phyloP scores from a whole-genome alignment of 2,797 vertebrate genomes.

The Myotis daubentonii region DNA sequence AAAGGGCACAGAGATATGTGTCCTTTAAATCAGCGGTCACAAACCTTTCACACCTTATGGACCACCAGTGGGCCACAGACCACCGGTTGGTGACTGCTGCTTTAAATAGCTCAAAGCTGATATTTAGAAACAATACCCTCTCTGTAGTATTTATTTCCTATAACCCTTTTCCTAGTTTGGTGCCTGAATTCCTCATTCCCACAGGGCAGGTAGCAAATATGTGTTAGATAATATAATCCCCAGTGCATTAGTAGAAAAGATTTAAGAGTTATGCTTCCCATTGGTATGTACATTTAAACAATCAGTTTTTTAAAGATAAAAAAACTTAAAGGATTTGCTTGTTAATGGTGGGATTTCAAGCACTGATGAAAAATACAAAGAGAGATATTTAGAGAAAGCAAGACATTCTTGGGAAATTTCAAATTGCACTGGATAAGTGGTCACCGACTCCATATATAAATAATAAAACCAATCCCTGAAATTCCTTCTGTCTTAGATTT shows the following conservation, averaged over 20 bases:
- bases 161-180: neutral
- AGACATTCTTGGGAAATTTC: neutral
- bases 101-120: neutral
- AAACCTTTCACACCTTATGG: too few relatives aligned
- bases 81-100: neutral
- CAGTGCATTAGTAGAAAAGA: neutral
- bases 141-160: neutral
- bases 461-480: neutral
- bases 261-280: neutral
- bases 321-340: neutral
- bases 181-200: neutral
- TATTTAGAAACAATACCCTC: neutral
- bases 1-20: neutral
- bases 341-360: neutral
- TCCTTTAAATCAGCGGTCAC: too few relatives aligned
- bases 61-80: too few relatives aligned
- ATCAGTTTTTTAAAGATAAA: neutral
- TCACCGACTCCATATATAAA: neutral
- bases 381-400: neutral
- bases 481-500: conserved; percentile 15
- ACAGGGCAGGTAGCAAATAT: neutral
- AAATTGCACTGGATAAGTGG: neutral
- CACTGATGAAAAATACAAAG: neutral
- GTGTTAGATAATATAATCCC: neutral
- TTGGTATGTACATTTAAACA: neutral